Base-by-base conservation (phyloP, 2,113 vertebrate genomes). In the Pygathrix nemaeus region DNA sequence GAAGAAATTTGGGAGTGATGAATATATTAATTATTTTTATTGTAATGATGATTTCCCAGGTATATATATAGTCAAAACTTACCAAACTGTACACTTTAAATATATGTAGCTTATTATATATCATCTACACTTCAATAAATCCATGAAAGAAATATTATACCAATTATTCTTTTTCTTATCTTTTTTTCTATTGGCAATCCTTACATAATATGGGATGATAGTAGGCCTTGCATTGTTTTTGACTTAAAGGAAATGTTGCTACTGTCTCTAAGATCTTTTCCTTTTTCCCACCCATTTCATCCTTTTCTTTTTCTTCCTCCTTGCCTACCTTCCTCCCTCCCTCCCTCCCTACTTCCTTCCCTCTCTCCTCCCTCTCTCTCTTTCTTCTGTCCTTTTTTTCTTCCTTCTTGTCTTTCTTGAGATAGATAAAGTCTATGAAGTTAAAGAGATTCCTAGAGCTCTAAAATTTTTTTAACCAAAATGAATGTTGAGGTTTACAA, bases 51-150 rank as follows among this genome's bases (percentile, higher is more conserved):
- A 13, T 80, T 93, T 93, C 10, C 25, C 11, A 20, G 43, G 2
- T 64, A 12, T 23, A 7, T 27, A 8, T 32, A 68, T 76, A 68
- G n/a, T 87, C 64, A 87, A 50, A 96, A 64, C 12, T 70, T 59
- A 85, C 9, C 70, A 85, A 88, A 80, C 35, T 50, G 16, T 61
- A 40, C 13, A 64, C 2, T 86, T 80, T 55, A 88, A 43, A 78
- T 92, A 38, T 35, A 16, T 32, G 10, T 10, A 68, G 17, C 64
- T 84, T 92, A 48, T 83, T 92, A 18, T 35, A 21, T 70, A 17
- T 75, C 73, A 90, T 11, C 20, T 93, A 80, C 20, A 68, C 27
- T 82, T 76, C 12, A 92, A 30, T 61, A 93, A 78, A 94, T 66
- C 13, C 73, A 76, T 88, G 61, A 50, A 48, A 78, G 72, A 88